Evolutionary conservation across 2,797 vertebrate species (phyloP).

Genomic region (Bufotes viridis): DNA sequence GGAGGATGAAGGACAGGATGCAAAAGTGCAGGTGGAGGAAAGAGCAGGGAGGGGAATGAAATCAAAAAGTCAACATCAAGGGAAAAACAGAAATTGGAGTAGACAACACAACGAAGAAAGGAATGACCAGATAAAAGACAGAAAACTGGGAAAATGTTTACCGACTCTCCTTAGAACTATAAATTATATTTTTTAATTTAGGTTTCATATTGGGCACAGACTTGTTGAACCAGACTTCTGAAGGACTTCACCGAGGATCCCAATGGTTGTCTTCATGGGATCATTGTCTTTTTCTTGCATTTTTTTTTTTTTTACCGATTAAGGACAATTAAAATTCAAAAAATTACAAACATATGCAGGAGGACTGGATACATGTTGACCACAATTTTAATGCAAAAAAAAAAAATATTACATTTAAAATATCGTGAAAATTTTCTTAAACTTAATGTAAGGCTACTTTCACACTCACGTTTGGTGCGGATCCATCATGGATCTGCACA

Average conservation of each 20-base stretch:
- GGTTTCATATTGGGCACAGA: background rate
- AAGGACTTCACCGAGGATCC: no score
- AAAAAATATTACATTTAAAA: background rate
- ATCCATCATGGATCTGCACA: no score
- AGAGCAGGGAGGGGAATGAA: background rate
- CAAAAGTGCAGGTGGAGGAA: slow-evolving; percentile 35
- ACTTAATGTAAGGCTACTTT: background rate
- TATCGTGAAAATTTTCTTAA: background rate
- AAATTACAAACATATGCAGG: background rate
- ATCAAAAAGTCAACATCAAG: background rate
- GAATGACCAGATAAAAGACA: background rate
- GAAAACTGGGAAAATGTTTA: background rate
- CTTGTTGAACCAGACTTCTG: no score
- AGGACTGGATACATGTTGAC: background rate
- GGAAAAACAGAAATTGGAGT: background rate
- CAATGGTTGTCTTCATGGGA: no score
- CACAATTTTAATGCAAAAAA: background rate
- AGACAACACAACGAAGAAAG: background rate
- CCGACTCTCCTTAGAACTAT: background rate
- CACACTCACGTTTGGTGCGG: no score
- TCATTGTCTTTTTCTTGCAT: no score
- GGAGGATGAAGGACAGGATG: slow-evolving; percentile 1
- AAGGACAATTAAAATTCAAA: background rate
- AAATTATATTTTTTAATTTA: background rate
- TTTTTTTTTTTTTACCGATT: background rate